Evolutionary conservation across 2,888 invertebrate genomes (phyloP).

Genomic region (Tillus elongatus): DNA sequence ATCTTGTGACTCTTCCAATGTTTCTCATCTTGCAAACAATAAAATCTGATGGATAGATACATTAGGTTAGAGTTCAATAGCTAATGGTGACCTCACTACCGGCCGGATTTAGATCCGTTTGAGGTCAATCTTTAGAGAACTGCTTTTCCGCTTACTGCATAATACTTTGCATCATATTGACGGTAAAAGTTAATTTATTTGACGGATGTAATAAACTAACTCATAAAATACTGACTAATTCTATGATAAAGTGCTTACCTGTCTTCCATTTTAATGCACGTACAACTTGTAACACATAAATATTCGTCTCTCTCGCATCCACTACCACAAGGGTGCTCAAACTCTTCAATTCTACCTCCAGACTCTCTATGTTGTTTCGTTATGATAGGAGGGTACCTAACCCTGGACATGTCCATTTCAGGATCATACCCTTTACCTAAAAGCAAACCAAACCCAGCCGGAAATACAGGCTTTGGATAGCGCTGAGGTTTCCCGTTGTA

Average conservation of each 20-base stretch:
- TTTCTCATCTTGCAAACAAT: too few species aligned
- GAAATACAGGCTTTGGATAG: constrained; percentile 7
- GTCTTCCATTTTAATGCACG: constrained; percentile 48
- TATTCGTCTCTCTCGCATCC: constrained; percentile 45
- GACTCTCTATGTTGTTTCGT: too few species aligned
- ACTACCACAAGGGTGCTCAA: constrained; percentile 35
- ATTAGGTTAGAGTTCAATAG: too few species aligned
- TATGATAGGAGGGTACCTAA: neutral
- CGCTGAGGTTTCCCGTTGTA: constrained; percentile 30
- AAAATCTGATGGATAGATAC: too few species aligned
- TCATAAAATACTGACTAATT: constrained; percentile 12
- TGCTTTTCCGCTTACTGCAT: too few species aligned
- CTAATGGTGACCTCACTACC: too few species aligned
- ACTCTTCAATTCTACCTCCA: constrained; percentile 21
- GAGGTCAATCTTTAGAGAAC: too few species aligned
- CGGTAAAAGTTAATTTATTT: too few species aligned
- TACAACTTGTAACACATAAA: constrained; percentile 52
- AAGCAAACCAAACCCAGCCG: constrained; percentile 11
- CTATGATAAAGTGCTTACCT: constrained; percentile 28
- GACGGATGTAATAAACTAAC: too few species aligned
- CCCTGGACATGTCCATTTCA: constrained; percentile 34
- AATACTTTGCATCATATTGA: too few species aligned
- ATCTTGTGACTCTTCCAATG: too few species aligned
- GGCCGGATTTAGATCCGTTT: too few species aligned
- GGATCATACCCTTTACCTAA: constrained; percentile 29